Base-by-base conservation (phyloP, 2,113 vertebrate genomes). In the Irena cyanogastra region DNA sequence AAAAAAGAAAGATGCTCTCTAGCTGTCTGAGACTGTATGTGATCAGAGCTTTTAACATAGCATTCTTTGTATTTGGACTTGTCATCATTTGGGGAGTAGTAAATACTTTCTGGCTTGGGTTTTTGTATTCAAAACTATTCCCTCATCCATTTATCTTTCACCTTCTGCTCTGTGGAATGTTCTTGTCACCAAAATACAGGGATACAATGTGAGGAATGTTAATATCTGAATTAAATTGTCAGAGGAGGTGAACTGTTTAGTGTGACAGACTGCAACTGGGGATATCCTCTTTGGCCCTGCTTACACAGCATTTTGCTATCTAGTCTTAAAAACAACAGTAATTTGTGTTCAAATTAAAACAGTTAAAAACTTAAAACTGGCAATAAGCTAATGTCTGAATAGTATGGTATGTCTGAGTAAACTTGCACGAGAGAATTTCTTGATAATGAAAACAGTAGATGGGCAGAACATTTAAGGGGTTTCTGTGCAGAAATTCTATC, bases 201-300 rank as follows among this genome's bases (percentile, higher is more conserved):
- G 74, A 95, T 95, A 96, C 97, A 97, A 42, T 95, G 95, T 96
- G 39, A 97, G 83, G 97, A 98, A 97, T 98, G 98, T 98, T 97
- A 97, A 96, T 97, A 96, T 94, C 93, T 92, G 85, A 95, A 96
- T 96, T 96, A 90, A 95, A 75, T 96, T 97, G 97, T 97, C 97
- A 95, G 74, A 33, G 21, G 52, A 92, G 81, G 90, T 91, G 95
- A 97, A 74, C 90, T 88, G 41, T 96, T 96, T 96, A 95, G 69
- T 30, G 92, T 88, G 94, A 96, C 70, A 68, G 28, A 82, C 80
- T 75, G 75, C 93, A 94, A 90, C 92, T 93, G 80, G 74, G 94
- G 81, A 21, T 93, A 57, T 94, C 75, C 37, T 90, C 76, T 91
- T 89, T 69, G 56, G 22, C 69, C 17, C 10, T 15, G 41, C 23